phyloP scores from a whole-genome alignment of 2,888 invertebrate species.

The Agonopterix subpropinquella region DNA sequence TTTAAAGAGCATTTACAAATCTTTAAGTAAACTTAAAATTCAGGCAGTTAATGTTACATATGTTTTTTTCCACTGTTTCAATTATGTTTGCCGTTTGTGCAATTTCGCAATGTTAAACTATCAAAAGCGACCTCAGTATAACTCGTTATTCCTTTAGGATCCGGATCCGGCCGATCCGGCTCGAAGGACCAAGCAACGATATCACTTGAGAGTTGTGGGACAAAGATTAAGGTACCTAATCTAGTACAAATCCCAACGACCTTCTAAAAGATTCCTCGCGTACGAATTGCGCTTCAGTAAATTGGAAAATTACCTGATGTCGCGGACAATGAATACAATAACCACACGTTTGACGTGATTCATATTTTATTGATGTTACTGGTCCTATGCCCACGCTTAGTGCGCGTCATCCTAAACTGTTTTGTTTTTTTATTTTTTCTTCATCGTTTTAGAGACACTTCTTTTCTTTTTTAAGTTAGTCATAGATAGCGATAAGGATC shows the following conservation, averaged over 20 bases:
- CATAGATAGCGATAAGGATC: too few relatives aligned
- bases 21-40: not conserved
- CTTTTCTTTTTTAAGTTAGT: too few relatives aligned
- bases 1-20: slow-evolving; percentile 10
- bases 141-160: too few relatives aligned
- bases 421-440: not conserved
- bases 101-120: not conserved
- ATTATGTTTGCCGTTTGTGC: not conserved
- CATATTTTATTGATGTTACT: slow-evolving; percentile 30
- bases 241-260: too few relatives aligned
- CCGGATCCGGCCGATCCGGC: too few relatives aligned
- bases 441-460: not conserved
- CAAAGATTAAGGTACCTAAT: too few relatives aligned
- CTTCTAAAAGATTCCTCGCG: not conserved
- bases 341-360: slow-evolving; percentile 4
- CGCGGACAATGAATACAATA: slow-evolving; percentile 12
- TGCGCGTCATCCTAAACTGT: slow-evolving; percentile 17
- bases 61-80: not conserved
- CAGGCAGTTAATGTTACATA: too few relatives aligned
- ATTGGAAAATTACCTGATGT: slow-evolving; percentile 30
- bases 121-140: too few relatives aligned
- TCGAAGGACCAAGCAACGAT: too few relatives aligned
- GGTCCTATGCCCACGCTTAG: slow-evolving; percentile 36
- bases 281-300: slow-evolving; percentile 13
- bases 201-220: too few relatives aligned